Base-by-base conservation (phyloP, 1,140 invertebrate species). In the Drosophila pandora region DNA sequence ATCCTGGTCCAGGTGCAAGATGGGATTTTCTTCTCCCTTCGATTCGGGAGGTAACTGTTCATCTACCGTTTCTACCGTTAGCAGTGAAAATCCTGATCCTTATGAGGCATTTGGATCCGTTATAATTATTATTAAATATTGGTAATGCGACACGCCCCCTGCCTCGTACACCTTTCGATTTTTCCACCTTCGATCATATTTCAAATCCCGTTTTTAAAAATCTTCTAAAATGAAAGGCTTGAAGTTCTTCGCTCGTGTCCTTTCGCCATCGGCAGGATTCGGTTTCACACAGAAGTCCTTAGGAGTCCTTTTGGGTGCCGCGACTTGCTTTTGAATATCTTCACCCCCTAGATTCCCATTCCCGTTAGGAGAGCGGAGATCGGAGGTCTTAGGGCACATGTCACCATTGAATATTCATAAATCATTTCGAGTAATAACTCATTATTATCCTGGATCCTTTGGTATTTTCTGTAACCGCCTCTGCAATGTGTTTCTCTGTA, bases 351-450 rank as follows among this genome's bases (percentile, higher is more conserved):
- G 10, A n/a, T 39, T 43, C 13, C 37, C 64, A 17, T 17, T 28
- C 25, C 25, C 61, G 58, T 63, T 73, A 55, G 43, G 69, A 25
- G 32, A 2, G 22, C 10, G 17, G 22, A 25, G 49, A 28, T 17
- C 17, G 17, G 17, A 34, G 32, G 2, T 28, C 12, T 12, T 21
- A 28, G 49, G 23, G 50, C 72, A 77, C 75, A 53, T 79, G 75
- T 82, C 83, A 79, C 60, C 70, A 50, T 67, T 88, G 83, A 83
- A 87, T 87, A 87, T 87, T 87, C 82, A 87, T 87, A 87, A 87
- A 87, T 87, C 82, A 87, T 61, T 60, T 43, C 25, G 30, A 58
- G 82, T 57, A 87, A 87, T 85, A 85, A 87, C 78, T 79, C 75
- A 82, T 88, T 88, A 79, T 57, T 69, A 56, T 45, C 21, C 39